These are phyloP conservation scores for Gambusia affinis DNA, from an alignment of 2,113 vertebrate species.

Conservation along the genomic window DNA sequence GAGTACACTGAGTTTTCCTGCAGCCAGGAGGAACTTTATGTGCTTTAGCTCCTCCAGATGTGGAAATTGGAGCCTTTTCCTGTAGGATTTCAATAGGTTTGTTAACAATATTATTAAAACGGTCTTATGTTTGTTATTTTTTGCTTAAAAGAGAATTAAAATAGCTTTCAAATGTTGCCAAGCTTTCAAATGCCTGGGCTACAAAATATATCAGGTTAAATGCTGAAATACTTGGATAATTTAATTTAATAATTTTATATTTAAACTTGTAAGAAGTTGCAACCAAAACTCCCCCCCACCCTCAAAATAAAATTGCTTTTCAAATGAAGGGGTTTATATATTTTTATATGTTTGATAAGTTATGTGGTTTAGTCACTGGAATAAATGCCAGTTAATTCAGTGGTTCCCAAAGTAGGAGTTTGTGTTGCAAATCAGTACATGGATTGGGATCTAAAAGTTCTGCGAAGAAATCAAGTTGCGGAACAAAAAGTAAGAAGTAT, in stretches of 20 bases:
- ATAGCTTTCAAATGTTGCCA: no score
- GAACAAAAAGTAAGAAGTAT: not conserved
- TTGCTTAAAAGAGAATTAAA: no score
- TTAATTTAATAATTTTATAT: not conserved
- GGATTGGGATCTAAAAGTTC: not conserved
- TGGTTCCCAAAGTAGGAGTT: no score
- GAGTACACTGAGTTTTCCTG: constrained; percentile 50
- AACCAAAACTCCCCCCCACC: not conserved
- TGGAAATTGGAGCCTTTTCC: constrained; percentile 29
- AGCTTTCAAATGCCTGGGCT: no score
- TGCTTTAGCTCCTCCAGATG: constrained; percentile 64
- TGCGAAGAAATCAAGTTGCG: not conserved
- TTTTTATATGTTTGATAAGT: not conserved
- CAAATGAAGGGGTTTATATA: not conserved
- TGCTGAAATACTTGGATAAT: no score
- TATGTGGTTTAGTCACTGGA: not conserved
- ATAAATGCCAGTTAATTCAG: not conserved
- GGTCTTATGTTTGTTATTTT: not conserved
- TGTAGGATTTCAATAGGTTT: not conserved
- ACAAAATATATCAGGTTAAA: no score
- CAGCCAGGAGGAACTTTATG: constrained; percentile 56
- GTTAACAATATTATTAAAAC: not conserved
- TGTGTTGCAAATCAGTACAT: no score
- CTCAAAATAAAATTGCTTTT: not conserved
- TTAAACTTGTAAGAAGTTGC: not conserved